phyloP scores from a whole-genome alignment of 2,888 invertebrate species.

The Pilophorus perplexus region DNA sequence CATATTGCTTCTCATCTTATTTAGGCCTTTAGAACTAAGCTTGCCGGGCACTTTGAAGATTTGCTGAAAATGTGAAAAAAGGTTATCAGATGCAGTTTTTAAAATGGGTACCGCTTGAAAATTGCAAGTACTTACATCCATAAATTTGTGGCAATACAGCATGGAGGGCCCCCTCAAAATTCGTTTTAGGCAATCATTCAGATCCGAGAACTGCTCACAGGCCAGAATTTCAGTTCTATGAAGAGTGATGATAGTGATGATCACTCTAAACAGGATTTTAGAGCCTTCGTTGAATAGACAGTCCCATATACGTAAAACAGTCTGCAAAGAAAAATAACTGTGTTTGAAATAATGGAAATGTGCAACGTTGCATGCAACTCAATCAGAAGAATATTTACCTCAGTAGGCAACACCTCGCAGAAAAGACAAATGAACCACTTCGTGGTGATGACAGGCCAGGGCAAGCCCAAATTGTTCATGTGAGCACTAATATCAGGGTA shows the following conservation, averaged over 20 bases:
- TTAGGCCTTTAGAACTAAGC: constrained; percentile 54
- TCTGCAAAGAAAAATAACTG: constrained; percentile 56
- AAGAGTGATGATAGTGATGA: constrained; percentile 74
- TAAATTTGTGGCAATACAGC: constrained; percentile 83
- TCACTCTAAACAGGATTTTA: constrained; percentile 87
- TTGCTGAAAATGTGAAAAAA: constrained; percentile 57
- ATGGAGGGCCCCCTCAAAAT: constrained; percentile 76
- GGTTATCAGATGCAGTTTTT: neutral
- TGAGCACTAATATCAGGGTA: constrained; percentile 79
- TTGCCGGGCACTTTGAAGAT: constrained; percentile 81
- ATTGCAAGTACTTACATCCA: constrained; percentile 67
- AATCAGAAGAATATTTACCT: too few relatives aligned
- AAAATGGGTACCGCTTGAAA: neutral
- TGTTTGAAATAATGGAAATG: neutral
- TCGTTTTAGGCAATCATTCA: constrained; percentile 78
- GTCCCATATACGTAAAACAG: constrained; percentile 92
- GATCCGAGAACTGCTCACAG: constrained; percentile 75
- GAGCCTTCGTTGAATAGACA: constrained; percentile 92
- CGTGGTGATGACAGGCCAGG: constrained; percentile 87
- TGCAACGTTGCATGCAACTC: too few relatives aligned
- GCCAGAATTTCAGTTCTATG: constrained; percentile 69
- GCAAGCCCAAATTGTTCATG: constrained; percentile 74
- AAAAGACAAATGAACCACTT: constrained; percentile 96
- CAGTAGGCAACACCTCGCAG: constrained; percentile 88
- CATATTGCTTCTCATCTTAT: constrained; percentile 40